A percentile compares a stretch with the other conserved stretches of the same genome.
These are phyloP conservation scores for Drosophila buzzatii DNA, from an alignment of 2,888 invertebrate species.

Conservation along the genomic window DNA sequence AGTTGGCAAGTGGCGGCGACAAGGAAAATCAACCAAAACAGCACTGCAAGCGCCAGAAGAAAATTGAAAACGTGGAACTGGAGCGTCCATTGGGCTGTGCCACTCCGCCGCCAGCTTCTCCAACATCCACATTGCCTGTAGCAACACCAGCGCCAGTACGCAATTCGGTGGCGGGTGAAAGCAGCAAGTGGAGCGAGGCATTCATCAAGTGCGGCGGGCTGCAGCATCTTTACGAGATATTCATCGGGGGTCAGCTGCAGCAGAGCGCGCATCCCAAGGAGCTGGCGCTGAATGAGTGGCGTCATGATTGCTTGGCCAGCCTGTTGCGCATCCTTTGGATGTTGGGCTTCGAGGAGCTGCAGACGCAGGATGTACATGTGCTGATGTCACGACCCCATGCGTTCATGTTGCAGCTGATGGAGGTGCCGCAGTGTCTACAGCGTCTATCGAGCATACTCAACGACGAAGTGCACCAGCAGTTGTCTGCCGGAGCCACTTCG, in stretches of 20 bases:
- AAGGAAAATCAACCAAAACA: conserved; percentile 80
- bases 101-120: conserved; percentile 54
- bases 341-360: conserved; percentile 89
- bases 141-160: conserved; percentile 30
- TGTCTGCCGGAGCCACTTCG: conserved; percentile 63
- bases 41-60: conserved; percentile 71
- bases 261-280: conserved; percentile 89
- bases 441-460: conserved; percentile 94
- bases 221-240: conserved; percentile 95
- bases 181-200: conserved; percentile 89
- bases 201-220: conserved; percentile 96
- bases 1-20: conserved; percentile 64
- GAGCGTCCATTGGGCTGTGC: conserved; percentile 58
- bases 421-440: conserved; percentile 92
- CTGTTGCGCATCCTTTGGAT: conserved; percentile 94
- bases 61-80: conserved; percentile 55
- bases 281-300: conserved; percentile 90
- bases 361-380: conserved; percentile 86
- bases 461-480: conserved; percentile 90
- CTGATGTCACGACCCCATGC: conserved; percentile 88
- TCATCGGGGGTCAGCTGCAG: conserved; percentile 94
- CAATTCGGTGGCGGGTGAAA: conserved; percentile 42
- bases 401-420: conserved; percentile 92
- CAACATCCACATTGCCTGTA: conserved; percentile 23
- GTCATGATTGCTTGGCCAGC: conserved; percentile 96